Base-by-base conservation (phyloP, 1,140 invertebrate species). In the Leptopilina boulardi region DNA sequence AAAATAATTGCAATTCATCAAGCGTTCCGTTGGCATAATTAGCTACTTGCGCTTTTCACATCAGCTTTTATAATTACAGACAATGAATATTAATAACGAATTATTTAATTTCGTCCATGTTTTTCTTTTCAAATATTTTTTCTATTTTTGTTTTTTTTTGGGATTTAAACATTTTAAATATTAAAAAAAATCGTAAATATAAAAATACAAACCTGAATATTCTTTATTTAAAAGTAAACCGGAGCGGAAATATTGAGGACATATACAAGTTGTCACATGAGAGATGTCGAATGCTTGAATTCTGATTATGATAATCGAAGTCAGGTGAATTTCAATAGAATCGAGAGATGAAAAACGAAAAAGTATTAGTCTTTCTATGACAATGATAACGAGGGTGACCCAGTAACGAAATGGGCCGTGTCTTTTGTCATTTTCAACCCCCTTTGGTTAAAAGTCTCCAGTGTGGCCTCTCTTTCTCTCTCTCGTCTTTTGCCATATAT, bases 351-450 rank as follows among this genome's bases (percentile, higher is more conserved):
- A 10, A 30, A 70, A 21, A 75, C n/a, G 34, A 56, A 34, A 9
- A 38, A 34, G 15, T 23, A 30, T 56, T 15, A 30, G 18, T 38
- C 11, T 30, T 15, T 34, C 8, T 47, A 6, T 6, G 66, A n/a
- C 23, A 18, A 71, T 74, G 79, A 79, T 80, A 82, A 82, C 81
- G 81, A 82, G 77, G 75, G 23, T 77, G 81, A 80, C 81, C 81
- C 74, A 80, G 75, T 82, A 75, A 77, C 73, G 71, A 80, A 82
- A 80, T 80, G 75, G 81, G 74, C 44, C 76, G 76, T 66, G 54
- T 42, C 73, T 47, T 18, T 66, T 66, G 26, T 66, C 34, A 56
- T 30, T 26, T 23, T 30, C 51, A 34, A 44, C 73, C 41, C 51
- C n/a, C 73, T 18, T 66, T 34, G 2, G 19, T 26, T 42, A 51